These are phyloP conservation scores for Columba guinea DNA, from an alignment of 2,797 vertebrate genomes.

Conservation along the genomic window DNA sequence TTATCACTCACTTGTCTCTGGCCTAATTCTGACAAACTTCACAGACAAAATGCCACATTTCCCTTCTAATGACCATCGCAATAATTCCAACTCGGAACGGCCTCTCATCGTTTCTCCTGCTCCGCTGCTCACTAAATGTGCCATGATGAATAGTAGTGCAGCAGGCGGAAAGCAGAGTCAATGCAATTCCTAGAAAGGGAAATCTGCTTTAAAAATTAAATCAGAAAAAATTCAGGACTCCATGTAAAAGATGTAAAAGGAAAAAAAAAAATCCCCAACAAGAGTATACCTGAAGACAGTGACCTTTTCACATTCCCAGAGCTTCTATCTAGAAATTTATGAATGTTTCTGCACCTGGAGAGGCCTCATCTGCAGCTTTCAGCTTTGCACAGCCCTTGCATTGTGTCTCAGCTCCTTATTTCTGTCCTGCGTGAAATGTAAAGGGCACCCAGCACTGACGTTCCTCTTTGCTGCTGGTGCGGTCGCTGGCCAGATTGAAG, in stretches of 20 bases:
- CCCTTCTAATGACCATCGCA: constrained; percentile 42
- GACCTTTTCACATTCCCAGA: constrained; percentile 35
- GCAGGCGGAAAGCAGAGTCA: constrained; percentile 42
- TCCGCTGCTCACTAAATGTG: constrained; percentile 37
- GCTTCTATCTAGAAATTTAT: background rate
- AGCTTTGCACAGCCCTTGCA: background rate
- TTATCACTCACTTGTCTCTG: constrained; percentile 40
- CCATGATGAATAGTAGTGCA: constrained; percentile 16
- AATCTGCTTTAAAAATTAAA: background rate
- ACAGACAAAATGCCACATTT: constrained; percentile 38
- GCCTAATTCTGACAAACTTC: constrained; percentile 45
- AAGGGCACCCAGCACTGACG: background rate
- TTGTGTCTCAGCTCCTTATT: background rate
- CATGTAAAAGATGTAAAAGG: background rate
- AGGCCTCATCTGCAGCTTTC: background rate
- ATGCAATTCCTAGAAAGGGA: constrained; percentile 59
- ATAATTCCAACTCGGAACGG: constrained; percentile 15
- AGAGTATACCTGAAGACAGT: background rate
- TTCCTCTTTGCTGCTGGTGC: background rate
- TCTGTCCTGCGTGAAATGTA: background rate
- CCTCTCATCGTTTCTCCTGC: constrained; percentile 23
- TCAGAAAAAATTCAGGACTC: constrained; percentile 1
- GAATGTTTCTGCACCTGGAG: constrained; percentile 39
- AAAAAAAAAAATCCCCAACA: background rate
- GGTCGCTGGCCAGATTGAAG: background rate